These are phyloP conservation scores for Polydrusus cervinus DNA, from an alignment of 2,888 invertebrate species.

Conservation along the genomic window DNA sequence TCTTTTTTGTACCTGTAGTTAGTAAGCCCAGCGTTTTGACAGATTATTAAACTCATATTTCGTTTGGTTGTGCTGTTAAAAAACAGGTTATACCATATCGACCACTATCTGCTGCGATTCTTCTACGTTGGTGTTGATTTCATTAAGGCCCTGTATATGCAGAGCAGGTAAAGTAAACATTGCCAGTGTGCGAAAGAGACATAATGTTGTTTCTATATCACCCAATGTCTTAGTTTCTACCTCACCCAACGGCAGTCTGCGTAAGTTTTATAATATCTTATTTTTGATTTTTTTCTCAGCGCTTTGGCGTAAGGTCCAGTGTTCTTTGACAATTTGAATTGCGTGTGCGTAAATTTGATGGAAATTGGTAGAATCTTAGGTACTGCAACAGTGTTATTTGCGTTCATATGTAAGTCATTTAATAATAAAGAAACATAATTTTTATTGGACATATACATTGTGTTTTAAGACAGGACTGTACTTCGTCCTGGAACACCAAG, in stretches of 20 bases:
- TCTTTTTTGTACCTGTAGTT: slow-evolving; percentile 49
- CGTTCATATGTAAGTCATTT: slow-evolving; percentile 7
- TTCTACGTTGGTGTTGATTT: slow-evolving; percentile 47
- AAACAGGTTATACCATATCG: slow-evolving; percentile 51
- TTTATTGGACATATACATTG: too few relatives aligned
- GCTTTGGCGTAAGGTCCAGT: slow-evolving; percentile 25
- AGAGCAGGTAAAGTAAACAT: slow-evolving; percentile 51
- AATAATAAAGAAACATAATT: neutral
- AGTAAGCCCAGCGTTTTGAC: slow-evolving; percentile 46
- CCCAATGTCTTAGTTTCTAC: slow-evolving; percentile 29
- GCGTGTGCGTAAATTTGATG: slow-evolving; percentile 24
- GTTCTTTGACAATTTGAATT: neutral
- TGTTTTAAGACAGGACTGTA: too few relatives aligned
- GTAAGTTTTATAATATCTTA: slow-evolving; percentile 23
- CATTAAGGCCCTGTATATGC: slow-evolving; percentile 52
- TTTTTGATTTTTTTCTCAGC: slow-evolving; percentile 20
- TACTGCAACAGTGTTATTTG: neutral
- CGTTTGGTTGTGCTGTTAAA: slow-evolving; percentile 54
- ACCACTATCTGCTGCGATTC: slow-evolving; percentile 47
- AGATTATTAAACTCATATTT: slow-evolving; percentile 53
- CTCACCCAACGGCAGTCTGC: slow-evolving; percentile 24
- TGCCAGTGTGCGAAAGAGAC: slow-evolving; percentile 51
- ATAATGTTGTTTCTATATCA: slow-evolving; percentile 40
- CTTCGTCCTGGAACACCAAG: too few relatives aligned
- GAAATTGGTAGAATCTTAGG: neutral